Conservation (phyloP, 1,140 invertebrate species). For the Coelopa frigida region DNA sequence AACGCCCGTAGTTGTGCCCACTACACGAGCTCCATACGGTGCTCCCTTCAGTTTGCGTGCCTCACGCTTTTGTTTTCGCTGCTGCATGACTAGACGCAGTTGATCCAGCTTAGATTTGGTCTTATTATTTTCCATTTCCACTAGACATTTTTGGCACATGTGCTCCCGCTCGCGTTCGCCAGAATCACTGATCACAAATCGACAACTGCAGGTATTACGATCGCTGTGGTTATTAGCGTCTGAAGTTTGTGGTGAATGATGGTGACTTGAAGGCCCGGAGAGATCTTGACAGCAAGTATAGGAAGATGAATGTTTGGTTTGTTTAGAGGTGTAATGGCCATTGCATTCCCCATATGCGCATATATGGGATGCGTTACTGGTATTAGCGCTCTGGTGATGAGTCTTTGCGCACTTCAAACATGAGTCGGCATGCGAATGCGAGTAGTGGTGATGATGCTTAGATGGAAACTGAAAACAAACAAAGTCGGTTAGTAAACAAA, state of each 20-base stretch:
- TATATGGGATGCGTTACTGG: too few species aligned
- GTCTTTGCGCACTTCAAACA: constrained; percentile 14
- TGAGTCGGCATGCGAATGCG: constrained; percentile 3
- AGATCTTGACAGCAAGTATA: constrained; percentile 8
- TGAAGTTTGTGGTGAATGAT: constrained; percentile 19
- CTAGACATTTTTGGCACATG: constrained; percentile 45
- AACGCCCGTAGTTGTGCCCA: constrained; percentile 2
- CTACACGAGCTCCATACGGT: constrained; percentile 55
- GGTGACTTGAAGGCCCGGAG: not conserved
- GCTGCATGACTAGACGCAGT: constrained; percentile 78
- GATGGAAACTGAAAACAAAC: constrained; percentile 4
- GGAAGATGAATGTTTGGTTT: not conserved
- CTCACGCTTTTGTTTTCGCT: constrained; percentile 70
- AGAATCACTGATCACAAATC: constrained; percentile 22
- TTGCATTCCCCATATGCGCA: constrained; percentile 37
- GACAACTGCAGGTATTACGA: constrained; percentile 33
- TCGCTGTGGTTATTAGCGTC: constrained; percentile 11
- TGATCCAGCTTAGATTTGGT: constrained; percentile 80
- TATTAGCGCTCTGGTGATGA: constrained; percentile 6
- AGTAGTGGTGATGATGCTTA: constrained; percentile 11
- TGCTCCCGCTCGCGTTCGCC: constrained; percentile 23
- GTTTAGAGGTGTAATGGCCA: constrained; percentile 19
- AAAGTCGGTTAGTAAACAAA: constrained; percentile 2
- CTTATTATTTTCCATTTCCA: constrained; percentile 64
- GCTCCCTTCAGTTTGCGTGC: constrained; percentile 66